Percentiles rank a stretch among this genome's conserved stretches.
Conservation (phyloP, 2,113 vertebrate genomes). For the Falco punctatus region DNA sequence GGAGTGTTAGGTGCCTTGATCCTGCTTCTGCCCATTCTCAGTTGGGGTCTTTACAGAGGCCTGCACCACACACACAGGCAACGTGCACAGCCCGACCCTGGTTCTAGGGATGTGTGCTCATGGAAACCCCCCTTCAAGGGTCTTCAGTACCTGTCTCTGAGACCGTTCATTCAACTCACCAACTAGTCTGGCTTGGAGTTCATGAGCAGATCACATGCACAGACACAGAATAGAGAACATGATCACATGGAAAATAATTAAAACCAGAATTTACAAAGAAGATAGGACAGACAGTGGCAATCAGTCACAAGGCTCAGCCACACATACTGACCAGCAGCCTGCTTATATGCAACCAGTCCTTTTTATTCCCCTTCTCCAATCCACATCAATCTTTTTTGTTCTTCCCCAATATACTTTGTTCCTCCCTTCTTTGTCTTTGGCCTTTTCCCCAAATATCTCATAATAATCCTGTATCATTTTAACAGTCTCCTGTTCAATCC, state of each 20-base stretch:
- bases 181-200: neutral
- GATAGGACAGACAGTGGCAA: neutral
- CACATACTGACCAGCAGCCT: neutral
- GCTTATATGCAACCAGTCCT: neutral
- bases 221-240: neutral
- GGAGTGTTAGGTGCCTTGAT: neutral
- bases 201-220: neutral
- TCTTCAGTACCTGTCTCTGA: neutral
- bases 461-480: neutral
- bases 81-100: neutral
- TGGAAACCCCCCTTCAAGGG: neutral
- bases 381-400: neutral
- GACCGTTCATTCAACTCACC: neutral
- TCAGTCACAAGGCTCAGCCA: neutral
- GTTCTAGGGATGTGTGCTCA: neutral
- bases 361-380: neutral
- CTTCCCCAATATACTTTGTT: neutral
- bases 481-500: neutral
- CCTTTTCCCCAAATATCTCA: neutral
- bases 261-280: neutral
- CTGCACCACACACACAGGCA: rapidly evolving
- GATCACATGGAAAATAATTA: neutral
- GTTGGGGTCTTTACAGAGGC: neutral
- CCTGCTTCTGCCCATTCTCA: neutral
- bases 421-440: neutral